Percentiles rank a stretch among this genome's conserved stretches.
phyloP scores from a whole-genome alignment of 2,888 invertebrate genomes.

The Epirrita christyi region DNA sequence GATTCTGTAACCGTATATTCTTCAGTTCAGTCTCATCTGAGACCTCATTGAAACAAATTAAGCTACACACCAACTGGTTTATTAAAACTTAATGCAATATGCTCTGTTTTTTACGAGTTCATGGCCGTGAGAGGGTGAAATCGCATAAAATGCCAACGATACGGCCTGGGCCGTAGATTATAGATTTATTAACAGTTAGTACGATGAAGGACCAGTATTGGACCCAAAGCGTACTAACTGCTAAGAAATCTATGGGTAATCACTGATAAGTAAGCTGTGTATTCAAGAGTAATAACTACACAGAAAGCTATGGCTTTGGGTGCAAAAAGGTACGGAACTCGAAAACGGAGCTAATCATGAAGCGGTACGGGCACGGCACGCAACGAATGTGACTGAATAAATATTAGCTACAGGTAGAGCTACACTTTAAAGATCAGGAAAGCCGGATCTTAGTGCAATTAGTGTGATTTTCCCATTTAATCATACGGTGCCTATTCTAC shows the following conservation, averaged over 20 bases:
- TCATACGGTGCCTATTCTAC: too few relatives aligned
- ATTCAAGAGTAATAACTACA: not conserved
- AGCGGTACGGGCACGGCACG: not conserved
- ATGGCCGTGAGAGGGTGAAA: constrained; percentile 1
- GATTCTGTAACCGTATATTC: too few relatives aligned
- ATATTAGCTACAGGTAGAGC: constrained; percentile 5
- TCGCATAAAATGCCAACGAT: constrained; percentile 29
- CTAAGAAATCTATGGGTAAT: not conserved
- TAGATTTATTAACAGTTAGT: too few relatives aligned
- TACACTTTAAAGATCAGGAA: not conserved
- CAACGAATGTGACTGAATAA: constrained; percentile 26
- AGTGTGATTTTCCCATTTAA: too few relatives aligned
- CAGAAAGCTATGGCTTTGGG: not conserved
- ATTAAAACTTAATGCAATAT: not conserved
- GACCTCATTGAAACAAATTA: too few relatives aligned
- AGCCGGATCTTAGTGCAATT: too few relatives aligned
- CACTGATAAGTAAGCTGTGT: not conserved
- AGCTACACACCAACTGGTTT: too few relatives aligned
- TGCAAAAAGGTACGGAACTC: not conserved
- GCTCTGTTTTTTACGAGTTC: constrained; percentile 23
- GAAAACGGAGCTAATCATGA: not conserved
- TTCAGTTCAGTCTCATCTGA: too few relatives aligned
- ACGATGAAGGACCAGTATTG: too few relatives aligned
- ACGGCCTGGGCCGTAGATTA: too few relatives aligned
- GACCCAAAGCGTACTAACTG: not conserved